These are phyloP conservation scores for Ancistrus triradiatus DNA, from an alignment of 2,113 vertebrate genomes.

Conservation along the genomic window DNA sequence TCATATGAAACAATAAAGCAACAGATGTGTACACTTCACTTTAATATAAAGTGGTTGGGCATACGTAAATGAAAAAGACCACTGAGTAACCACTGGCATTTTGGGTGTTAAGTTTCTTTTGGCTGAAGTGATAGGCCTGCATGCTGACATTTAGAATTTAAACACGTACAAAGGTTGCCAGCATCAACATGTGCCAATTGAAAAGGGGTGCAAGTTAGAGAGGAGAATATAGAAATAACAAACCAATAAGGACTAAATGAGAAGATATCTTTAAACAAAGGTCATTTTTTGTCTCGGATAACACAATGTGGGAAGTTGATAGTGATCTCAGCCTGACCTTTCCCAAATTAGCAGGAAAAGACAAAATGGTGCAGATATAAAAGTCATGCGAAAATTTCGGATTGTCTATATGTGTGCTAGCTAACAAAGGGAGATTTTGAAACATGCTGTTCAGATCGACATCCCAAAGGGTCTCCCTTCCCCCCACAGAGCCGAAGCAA, in stretches of 20 bases:
- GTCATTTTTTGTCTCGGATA: not conserved
- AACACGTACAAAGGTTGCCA: conserved; percentile 1
- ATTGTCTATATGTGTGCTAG: not conserved
- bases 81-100: not conserved
- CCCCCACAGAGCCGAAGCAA: conserved; percentile 13
- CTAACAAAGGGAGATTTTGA: conserved; percentile 12
- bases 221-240: not conserved
- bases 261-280: conserved; percentile 12
- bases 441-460: conserved; percentile 4
- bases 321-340: conserved; percentile 8
- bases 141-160: conserved; percentile 13
- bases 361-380: not conserved
- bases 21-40: not conserved
- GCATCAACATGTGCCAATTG: not conserved
- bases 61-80: not conserved
- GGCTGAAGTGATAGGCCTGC: not conserved
- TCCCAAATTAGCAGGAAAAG: not conserved
- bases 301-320: not conserved
- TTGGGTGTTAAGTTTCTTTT: not conserved
- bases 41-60: not conserved
- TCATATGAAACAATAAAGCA: conserved; percentile 1
- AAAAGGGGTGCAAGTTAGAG: not conserved
- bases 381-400: not conserved
- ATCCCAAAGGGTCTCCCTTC: conserved; percentile 25
- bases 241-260: not conserved